phyloP scores from a whole-genome alignment of 2,797 vertebrate species.

The Aplochiton taeniatus region DNA sequence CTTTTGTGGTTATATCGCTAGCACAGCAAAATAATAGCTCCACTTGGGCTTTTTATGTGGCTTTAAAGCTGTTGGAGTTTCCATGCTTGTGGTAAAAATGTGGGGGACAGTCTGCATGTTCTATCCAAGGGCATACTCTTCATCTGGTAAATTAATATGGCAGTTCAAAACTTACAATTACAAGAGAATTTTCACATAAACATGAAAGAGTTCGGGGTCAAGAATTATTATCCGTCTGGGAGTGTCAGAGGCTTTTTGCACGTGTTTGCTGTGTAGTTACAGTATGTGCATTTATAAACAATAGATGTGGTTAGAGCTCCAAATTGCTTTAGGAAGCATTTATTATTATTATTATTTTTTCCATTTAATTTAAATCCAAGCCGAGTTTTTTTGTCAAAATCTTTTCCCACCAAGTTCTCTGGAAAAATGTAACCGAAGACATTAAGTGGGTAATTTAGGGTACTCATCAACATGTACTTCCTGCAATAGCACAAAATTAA shows the following conservation, averaged over 20 bases:
- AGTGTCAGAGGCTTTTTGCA: slow-evolving; percentile 31
- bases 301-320: slow-evolving; percentile 56
- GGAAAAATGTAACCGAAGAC: slow-evolving; percentile 33
- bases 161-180: slow-evolving; percentile 46
- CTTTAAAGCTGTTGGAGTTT: slow-evolving; percentile 62
- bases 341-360: slow-evolving; percentile 20
- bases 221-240: slow-evolving; percentile 41
- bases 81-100: slow-evolving; percentile 62
- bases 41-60: slow-evolving; percentile 66
- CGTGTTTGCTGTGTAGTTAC: slow-evolving; percentile 60
- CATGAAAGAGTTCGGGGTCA: slow-evolving; percentile 39
- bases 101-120: slow-evolving; percentile 57
- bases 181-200: slow-evolving; percentile 40
- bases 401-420: slow-evolving; percentile 31
- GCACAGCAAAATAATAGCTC: slow-evolving; percentile 61
- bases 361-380: slow-evolving; percentile 35
- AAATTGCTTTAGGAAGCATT: slow-evolving; percentile 54
- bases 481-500: slow-evolving; percentile 31
- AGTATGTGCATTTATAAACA: slow-evolving; percentile 49
- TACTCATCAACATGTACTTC: slow-evolving; percentile 21
- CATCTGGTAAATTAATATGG: slow-evolving; percentile 60
- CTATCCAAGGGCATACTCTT: slow-evolving; percentile 67
- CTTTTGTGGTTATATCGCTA: slow-evolving; percentile 56
- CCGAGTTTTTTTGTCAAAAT: slow-evolving; percentile 31
- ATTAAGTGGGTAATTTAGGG: slow-evolving; percentile 45